Percentiles rank a stretch among this genome's conserved stretches.
These are phyloP conservation scores for Allolobophora icterica DNA, from an alignment of 2,888 invertebrate species.

Conservation along the genomic window DNA sequence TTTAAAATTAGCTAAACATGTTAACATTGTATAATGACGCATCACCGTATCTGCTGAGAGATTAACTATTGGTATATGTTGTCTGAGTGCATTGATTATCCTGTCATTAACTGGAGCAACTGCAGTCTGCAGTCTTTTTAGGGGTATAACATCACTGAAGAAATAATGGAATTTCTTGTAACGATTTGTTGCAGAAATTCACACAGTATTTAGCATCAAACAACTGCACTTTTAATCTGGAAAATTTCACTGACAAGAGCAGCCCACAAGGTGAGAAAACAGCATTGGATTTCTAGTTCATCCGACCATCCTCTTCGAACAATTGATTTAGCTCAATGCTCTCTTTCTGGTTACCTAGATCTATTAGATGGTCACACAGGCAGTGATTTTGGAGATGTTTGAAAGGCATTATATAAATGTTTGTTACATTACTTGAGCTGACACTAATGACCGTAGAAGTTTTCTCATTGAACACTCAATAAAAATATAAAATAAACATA, in stretches of 20 bases:
- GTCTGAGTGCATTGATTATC: neutral
- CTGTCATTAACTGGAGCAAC: neutral
- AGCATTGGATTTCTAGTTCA: neutral
- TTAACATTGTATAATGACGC: too few relatives aligned
- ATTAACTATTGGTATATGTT: neutral
- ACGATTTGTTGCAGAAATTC: conserved; percentile 78
- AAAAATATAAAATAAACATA: too few relatives aligned
- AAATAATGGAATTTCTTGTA: neutral
- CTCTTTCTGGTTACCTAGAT: too few relatives aligned
- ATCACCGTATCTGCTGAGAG: neutral
- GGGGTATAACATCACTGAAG: neutral
- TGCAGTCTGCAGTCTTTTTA: neutral
- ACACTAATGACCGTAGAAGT: too few relatives aligned
- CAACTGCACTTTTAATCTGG: conserved; percentile 98
- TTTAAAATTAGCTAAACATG: too few relatives aligned
- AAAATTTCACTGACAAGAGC: conserved; percentile 95
- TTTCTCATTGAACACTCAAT: too few relatives aligned
- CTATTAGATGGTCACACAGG: too few relatives aligned
- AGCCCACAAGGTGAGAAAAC: conserved; percentile 88
- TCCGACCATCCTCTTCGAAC: too few relatives aligned
- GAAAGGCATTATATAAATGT: too few relatives aligned
- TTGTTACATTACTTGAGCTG: too few relatives aligned
- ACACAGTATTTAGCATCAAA: conserved; percentile 99
- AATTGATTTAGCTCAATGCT: too few relatives aligned
- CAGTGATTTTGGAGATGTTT: too few relatives aligned